Conservation (phyloP, 1,140 invertebrate species). For the Mizuhopecten yessoensis region DNA sequence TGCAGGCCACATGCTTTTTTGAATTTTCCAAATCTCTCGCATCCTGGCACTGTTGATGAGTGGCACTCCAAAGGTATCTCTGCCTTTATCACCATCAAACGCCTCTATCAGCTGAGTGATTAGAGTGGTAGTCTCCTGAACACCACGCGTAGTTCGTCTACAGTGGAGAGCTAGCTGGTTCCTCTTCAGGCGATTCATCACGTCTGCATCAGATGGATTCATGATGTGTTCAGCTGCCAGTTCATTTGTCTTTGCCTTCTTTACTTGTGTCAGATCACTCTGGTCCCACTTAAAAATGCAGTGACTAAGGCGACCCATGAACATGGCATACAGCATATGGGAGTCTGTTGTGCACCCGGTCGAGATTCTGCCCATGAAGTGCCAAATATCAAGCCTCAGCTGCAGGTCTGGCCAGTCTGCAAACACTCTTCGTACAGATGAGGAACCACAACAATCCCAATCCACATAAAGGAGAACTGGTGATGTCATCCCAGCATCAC, state of each 20-base stretch:
- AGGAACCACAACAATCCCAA: slow-evolving; percentile 52
- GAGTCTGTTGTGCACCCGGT: slow-evolving; percentile 64
- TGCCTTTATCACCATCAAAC: slow-evolving; percentile 48
- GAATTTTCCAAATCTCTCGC: background rate
- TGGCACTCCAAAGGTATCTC: slow-evolving; percentile 61
- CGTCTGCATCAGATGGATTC: slow-evolving; percentile 57
- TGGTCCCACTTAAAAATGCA: slow-evolving; percentile 69
- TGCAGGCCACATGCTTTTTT: background rate
- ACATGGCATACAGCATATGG: slow-evolving; percentile 66
- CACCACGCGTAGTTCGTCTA: slow-evolving; percentile 62
- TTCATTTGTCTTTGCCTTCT: slow-evolving; percentile 65
- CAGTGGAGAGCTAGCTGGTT: slow-evolving; percentile 69
- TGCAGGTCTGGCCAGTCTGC: slow-evolving; percentile 48
- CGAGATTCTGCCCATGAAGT: slow-evolving; percentile 71
- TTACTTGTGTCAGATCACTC: slow-evolving; percentile 59
- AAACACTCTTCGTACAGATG: slow-evolving; percentile 42
- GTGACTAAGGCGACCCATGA: slow-evolving; percentile 64
- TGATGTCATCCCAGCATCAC: background rate
- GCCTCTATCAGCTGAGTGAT: slow-evolving; percentile 52
- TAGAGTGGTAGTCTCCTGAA: slow-evolving; percentile 48
- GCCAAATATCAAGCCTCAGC: slow-evolving; percentile 73
- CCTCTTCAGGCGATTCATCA: slow-evolving; percentile 43
- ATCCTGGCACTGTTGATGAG: slow-evolving; percentile 58
- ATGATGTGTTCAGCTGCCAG: slow-evolving; percentile 30
- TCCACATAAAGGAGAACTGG: slow-evolving; percentile 58